phyloP scores from a whole-genome alignment of 2,113 vertebrate genomes.

The Eretmochelys imbricata region DNA sequence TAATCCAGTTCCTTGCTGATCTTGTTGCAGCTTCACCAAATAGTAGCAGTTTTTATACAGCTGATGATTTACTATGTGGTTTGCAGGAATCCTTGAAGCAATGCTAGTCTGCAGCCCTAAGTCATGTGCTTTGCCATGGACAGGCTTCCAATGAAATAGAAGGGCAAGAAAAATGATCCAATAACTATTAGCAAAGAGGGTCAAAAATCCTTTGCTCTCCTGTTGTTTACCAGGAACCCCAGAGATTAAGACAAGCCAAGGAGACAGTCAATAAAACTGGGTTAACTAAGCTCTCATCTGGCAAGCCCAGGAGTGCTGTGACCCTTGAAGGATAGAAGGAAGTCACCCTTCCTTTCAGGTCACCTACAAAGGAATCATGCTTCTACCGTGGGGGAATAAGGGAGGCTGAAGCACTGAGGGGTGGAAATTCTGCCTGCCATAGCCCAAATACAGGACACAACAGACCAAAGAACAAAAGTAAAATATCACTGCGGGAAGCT shows the following conservation, averaged over 20 bases:
- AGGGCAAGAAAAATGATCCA: background rate
- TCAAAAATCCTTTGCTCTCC: background rate
- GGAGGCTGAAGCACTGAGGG: background rate
- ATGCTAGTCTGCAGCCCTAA: background rate
- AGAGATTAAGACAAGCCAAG: background rate
- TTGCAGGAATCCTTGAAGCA: background rate
- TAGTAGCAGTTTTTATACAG: background rate
- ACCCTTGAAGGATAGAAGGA: background rate
- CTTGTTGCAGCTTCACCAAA: background rate
- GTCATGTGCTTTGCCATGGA: background rate
- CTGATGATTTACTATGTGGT: background rate
- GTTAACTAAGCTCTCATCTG: background rate
- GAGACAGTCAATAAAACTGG: background rate
- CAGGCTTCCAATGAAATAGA: background rate
- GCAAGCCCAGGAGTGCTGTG: background rate
- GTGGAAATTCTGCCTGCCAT: rapidly evolving
- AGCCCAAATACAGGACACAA: background rate
- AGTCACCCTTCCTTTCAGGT: background rate
- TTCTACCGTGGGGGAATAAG: background rate
- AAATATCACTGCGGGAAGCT: background rate
- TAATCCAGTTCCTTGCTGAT: background rate
- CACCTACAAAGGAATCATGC: background rate
- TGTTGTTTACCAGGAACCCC: background rate
- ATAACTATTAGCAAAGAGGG: background rate
- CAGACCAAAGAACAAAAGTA: background rate